These are phyloP conservation scores for Amblyjoppa proteus DNA, from an alignment of 2,888 invertebrate species.

Conservation along the genomic window DNA sequence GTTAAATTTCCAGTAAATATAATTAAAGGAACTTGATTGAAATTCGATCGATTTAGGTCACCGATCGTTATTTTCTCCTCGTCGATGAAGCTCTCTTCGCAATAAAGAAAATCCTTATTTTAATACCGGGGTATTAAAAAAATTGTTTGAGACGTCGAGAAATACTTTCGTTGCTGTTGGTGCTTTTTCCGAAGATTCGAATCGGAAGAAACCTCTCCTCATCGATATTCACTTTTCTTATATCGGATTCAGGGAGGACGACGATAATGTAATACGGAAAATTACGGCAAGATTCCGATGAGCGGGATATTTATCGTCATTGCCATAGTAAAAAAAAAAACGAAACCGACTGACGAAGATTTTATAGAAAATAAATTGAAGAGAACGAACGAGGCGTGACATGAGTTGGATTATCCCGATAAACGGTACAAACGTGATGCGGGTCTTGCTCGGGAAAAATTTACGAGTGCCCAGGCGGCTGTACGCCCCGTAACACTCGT, in stretches of 20 bases:
- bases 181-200: conserved; percentile 80
- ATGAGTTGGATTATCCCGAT: neutral
- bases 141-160: conserved; percentile 69
- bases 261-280: conserved; percentile 7
- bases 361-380: neutral
- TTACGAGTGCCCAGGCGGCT: neutral
- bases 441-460: neutral
- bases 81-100: neutral
- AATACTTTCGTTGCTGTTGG: conserved; percentile 77
- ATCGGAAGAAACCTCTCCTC: conserved; percentile 78
- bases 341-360: neutral
- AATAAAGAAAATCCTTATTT: neutral
- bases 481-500: neutral
- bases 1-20: neutral
- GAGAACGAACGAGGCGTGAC: neutral
- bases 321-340: neutral
- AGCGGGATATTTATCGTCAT: neutral
- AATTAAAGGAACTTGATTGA: neutral
- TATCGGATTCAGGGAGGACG: conserved; percentile 63
- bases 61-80: neutral
- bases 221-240: conserved; percentile 80
- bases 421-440: neutral
- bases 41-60: neutral
- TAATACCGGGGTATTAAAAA: neutral
- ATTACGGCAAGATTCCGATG: neutral